These are phyloP conservation scores for Neocrepidodera transversa DNA, from an alignment of 2,888 invertebrate species.

Conservation along the genomic window DNA sequence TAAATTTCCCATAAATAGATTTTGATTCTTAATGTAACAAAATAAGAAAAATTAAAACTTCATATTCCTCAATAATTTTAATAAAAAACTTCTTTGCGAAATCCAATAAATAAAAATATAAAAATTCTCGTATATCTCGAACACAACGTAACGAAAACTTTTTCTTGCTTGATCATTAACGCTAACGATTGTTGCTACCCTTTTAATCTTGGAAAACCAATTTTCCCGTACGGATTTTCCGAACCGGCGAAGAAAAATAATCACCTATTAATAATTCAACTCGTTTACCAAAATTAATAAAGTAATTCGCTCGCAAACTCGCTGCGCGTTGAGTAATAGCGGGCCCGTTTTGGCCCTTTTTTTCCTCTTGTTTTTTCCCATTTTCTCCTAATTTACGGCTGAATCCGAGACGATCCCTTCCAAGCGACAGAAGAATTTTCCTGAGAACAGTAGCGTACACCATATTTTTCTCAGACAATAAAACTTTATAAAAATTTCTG, in stretches of 20 bases:
- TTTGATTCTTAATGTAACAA: too few species aligned
- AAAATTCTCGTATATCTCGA: too few species aligned
- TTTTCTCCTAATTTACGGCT: slow-evolving; percentile 18
- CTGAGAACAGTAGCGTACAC: too few species aligned
- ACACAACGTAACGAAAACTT: slow-evolving; percentile 9
- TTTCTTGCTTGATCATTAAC: slow-evolving; percentile 10
- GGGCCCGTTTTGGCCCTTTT: slow-evolving; percentile 31
- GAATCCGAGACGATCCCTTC: not conserved
- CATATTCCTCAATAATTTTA: too few species aligned
- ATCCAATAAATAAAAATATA: not conserved
- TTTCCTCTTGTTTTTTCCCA: slow-evolving; percentile 4
- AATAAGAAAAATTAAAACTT: too few species aligned
- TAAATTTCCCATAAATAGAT: too few species aligned
- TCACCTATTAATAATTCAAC: slow-evolving; percentile 52
- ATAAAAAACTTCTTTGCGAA: too few species aligned
- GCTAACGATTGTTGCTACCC: slow-evolving; percentile 15
- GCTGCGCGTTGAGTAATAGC: slow-evolving; percentile 49
- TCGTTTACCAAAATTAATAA: slow-evolving; percentile 50
- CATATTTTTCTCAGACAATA: too few species aligned
- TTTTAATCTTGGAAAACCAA: slow-evolving; percentile 16
- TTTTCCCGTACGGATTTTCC: slow-evolving; percentile 9
- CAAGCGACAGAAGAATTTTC: not conserved
- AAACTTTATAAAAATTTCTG: too few species aligned
- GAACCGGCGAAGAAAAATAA: slow-evolving; percentile 30
- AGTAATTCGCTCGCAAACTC: slow-evolving; percentile 49